Conservation (phyloP, 2,113 vertebrate genomes). For the Suncus etruscus region DNA sequence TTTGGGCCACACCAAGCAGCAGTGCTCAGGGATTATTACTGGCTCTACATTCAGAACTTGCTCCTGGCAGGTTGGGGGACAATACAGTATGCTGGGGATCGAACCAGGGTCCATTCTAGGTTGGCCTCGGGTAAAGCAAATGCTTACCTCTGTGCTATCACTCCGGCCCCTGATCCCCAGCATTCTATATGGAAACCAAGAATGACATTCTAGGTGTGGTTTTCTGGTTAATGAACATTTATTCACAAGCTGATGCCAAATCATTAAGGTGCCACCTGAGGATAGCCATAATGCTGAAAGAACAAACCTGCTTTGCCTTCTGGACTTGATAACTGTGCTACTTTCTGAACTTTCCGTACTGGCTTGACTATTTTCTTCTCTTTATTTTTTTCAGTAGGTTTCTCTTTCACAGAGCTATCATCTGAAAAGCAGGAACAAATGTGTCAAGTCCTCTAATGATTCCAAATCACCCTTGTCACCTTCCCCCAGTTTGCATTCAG, state of each 20-base stretch:
- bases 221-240: not conserved
- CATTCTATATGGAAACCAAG: conserved; percentile 43
- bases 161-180: too few relatives aligned
- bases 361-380: conserved; percentile 91
- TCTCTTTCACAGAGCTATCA: conserved; percentile 83
- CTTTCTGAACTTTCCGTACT: conserved; percentile 93
- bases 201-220: too few relatives aligned
- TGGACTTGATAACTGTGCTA: conserved; percentile 85
- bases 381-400: conserved; percentile 86
- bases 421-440: conserved; percentile 83
- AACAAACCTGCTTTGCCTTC: conserved; percentile 92
- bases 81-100: too few relatives aligned
- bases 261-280: not conserved
- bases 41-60: not conserved
- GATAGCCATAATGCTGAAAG: conserved; percentile 25
- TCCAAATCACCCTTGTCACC: not conserved
- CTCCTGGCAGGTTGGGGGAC: too few relatives aligned
- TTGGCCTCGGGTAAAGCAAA: too few relatives aligned
- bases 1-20: too few relatives aligned
- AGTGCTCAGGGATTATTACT: too few relatives aligned
- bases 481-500: not conserved
- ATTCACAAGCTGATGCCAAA: not conserved
- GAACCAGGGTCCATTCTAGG: too few relatives aligned
- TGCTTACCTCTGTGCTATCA: not conserved
- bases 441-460: conserved; percentile 29